Evolutionary conservation across 2,797 vertebrate genomes (phyloP).

Genomic region (Denticeps clupeoides): DNA sequence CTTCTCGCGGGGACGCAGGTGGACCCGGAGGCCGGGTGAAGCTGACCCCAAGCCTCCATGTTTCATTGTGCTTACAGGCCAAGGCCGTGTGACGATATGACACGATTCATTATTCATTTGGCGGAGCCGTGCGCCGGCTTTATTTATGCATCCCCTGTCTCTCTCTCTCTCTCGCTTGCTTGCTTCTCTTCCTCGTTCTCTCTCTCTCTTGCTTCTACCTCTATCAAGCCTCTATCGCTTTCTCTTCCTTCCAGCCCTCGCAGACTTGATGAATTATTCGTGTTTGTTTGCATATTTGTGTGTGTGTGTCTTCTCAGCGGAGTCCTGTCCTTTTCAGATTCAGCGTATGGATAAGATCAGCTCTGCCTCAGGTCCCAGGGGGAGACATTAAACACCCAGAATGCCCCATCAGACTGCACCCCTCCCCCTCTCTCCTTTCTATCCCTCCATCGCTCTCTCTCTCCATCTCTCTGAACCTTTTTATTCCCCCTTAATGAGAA

Average conservation of each 20-base stretch:
- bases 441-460: conserved; percentile 47
- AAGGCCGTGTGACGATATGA: conserved; percentile 23
- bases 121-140: conserved; percentile 27
- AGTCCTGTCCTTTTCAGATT: conserved; percentile 55
- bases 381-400: conserved; percentile 75
- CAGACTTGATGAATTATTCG: conserved; percentile 40
- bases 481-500: conserved; percentile 92
- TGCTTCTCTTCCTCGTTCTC: conserved; percentile 30
- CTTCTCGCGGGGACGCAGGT: conserved; percentile 58
- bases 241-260: conserved; percentile 24
- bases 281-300: conserved; percentile 12
- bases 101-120: conserved; percentile 44
- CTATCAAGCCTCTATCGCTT: conserved; percentile 20
- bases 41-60: too few species aligned
- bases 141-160: conserved; percentile 33
- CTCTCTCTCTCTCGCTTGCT: conserved; percentile 13
- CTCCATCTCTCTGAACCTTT: conserved; percentile 70
- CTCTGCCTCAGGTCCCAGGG: conserved; percentile 54
- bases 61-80: conserved; percentile 20
- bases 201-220: conserved; percentile 30
- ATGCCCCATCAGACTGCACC: conserved; percentile 36
- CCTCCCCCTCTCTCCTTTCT: conserved; percentile 41
- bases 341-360: conserved; percentile 60
- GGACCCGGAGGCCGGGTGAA: conserved; percentile 32
- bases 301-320: conserved; percentile 50